Evolutionary conservation across 2,888 invertebrate species (phyloP).

Genomic region (Drosophila imparisetae): DNA sequence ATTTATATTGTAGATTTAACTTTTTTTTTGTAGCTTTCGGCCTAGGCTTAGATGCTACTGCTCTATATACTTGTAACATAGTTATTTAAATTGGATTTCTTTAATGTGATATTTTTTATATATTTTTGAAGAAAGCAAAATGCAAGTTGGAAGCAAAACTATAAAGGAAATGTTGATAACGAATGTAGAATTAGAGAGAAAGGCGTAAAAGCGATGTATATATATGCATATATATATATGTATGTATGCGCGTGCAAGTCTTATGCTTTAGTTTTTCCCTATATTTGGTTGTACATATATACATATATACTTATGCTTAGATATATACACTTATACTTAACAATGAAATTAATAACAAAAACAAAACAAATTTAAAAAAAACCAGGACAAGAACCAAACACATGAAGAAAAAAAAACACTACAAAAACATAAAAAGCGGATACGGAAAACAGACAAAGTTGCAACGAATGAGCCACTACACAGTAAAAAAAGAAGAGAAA

Average conservation of each 20-base stretch:
- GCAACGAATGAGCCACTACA: constrained; percentile 75
- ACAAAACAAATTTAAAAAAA: constrained; percentile 2
- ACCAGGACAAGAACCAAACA: constrained; percentile 29
- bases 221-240: neutral
- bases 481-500: constrained; percentile 1
- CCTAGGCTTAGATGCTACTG: constrained; percentile 25
- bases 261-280: neutral
- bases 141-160: constrained; percentile 44
- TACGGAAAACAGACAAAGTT: constrained; percentile 76
- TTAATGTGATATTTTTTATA: constrained; percentile 74
- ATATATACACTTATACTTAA: constrained; percentile 49
- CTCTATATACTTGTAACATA: constrained; percentile 34
- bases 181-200: constrained; percentile 10
- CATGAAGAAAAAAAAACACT: constrained; percentile 24
- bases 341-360: constrained; percentile 38
- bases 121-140: constrained; percentile 57
- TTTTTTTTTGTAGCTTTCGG: constrained; percentile 12
- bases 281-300: constrained; percentile 3
- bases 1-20: neutral
- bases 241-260: neutral
- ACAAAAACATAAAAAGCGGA: constrained; percentile 33
- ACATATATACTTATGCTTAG: constrained; percentile 11
- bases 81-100: constrained; percentile 74
- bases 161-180: constrained; percentile 20
- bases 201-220: neutral